phyloP scores from a whole-genome alignment of 1,140 invertebrate species.

The Gonioctena quinquepunctata region DNA sequence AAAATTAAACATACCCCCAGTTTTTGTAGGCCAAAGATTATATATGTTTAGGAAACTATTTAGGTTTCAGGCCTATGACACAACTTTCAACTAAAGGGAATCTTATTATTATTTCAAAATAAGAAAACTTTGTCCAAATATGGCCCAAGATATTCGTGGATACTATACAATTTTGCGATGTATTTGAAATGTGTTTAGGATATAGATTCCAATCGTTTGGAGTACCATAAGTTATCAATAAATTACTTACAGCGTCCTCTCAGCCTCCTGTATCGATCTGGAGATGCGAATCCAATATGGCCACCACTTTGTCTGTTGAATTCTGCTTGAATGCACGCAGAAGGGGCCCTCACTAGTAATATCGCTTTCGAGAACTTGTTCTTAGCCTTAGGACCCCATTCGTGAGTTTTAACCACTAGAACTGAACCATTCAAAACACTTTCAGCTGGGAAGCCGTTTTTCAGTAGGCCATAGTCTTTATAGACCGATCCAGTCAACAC shows the following conservation, averaged over 20 bases:
- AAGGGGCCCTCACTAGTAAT: conserved; percentile 71
- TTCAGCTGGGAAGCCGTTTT: conserved; percentile 79
- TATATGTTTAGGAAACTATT: too few species aligned
- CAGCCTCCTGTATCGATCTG: conserved; percentile 65
- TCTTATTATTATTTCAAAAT: too few species aligned
- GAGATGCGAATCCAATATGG: conserved; percentile 70
- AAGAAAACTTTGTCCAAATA: too few species aligned
- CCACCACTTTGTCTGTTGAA: conserved; percentile 74
- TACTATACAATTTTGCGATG: too few species aligned
- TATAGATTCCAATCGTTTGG: too few species aligned
- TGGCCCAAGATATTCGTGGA: too few species aligned
- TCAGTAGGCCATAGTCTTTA: conserved; percentile 73
- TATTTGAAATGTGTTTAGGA: not conserved
- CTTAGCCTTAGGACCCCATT: conserved; percentile 65
- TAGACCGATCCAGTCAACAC: conserved; percentile 77
- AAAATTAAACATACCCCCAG: too few species aligned
- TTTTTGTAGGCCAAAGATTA: too few species aligned
- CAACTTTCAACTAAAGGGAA: too few species aligned
- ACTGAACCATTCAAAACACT: conserved; percentile 75
- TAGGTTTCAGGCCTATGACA: too few species aligned
- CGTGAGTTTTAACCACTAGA: conserved; percentile 80
- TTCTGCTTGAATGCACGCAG: conserved; percentile 72
- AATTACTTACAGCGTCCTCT: conserved; percentile 63
- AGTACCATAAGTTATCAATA: too few species aligned
- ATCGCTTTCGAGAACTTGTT: conserved; percentile 68